Evolutionary conservation across 2,888 invertebrate species (phyloP).

Genomic region (Shargacucullia verbasci): DNA sequence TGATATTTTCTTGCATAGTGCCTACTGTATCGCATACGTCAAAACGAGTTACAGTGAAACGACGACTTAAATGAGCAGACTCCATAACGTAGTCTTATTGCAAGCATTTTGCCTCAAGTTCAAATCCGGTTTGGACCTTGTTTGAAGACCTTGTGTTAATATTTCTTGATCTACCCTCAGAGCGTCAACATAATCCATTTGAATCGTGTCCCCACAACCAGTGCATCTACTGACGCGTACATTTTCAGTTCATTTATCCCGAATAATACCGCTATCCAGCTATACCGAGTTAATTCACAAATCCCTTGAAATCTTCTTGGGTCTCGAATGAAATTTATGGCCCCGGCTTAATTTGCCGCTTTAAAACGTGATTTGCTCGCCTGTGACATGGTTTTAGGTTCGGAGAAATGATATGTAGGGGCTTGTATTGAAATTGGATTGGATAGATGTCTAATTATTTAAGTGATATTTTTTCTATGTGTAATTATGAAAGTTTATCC

Average conservation of each 20-base stretch:
- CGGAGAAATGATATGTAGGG: constrained; percentile 28
- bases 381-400: constrained; percentile 33
- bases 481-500: no score
- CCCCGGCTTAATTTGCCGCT: constrained; percentile 59
- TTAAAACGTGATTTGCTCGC: constrained; percentile 64
- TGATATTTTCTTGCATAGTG: no score
- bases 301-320: constrained; percentile 69
- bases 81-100: no score
- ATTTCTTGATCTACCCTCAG: not conserved
- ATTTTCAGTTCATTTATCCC: constrained; percentile 69
- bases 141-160: no score
- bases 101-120: no score
- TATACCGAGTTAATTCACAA: constrained; percentile 64
- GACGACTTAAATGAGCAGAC: no score
- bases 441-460: not conserved
- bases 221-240: constrained; percentile 59
- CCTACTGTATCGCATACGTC: no score
- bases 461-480: not conserved
- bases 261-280: constrained; percentile 61
- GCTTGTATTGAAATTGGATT: not conserved
- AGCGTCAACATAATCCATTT: constrained; percentile 31
- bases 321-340: constrained; percentile 73
- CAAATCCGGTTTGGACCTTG: no score
- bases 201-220: constrained; percentile 37
- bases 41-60: no score